These are phyloP conservation scores for Sericinus montela DNA, from an alignment of 2,888 invertebrate genomes.

Conservation along the genomic window DNA sequence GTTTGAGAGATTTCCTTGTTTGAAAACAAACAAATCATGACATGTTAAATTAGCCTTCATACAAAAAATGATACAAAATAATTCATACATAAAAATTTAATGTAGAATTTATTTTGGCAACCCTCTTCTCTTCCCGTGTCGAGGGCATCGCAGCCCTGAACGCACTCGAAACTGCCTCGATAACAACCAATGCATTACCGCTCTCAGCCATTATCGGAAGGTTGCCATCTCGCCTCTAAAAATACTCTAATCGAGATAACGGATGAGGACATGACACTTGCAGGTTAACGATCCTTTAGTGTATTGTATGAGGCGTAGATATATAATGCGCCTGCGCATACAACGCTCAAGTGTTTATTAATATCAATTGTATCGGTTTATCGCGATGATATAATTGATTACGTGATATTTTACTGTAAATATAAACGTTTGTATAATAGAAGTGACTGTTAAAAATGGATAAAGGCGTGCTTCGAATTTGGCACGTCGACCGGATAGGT, in stretches of 20 bases:
- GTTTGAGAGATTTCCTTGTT: no score
- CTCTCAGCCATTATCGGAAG: constrained; percentile 17
- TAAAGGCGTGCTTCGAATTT: no score
- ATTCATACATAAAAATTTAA: background rate
- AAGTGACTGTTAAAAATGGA: background rate
- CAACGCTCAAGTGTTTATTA: background rate
- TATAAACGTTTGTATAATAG: constrained; percentile 33
- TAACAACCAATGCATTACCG: constrained; percentile 25
- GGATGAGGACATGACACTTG: background rate
- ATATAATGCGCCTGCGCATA: background rate
- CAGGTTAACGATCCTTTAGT: background rate
- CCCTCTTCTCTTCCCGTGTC: background rate
- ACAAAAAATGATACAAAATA: no score
- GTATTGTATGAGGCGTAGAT: background rate
- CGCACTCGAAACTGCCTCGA: constrained; percentile 18
- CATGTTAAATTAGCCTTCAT: no score
- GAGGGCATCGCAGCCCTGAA: constrained; percentile 18
- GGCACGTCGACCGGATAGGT: no score
- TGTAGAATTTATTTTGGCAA: background rate
- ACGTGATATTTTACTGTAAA: constrained; percentile 7
- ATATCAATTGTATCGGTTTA: constrained; percentile 10
- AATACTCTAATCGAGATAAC: background rate
- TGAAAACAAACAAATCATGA: no score
- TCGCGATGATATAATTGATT: constrained; percentile 17
- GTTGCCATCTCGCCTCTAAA: background rate